Evolutionary conservation across 2,797 vertebrate genomes (phyloP).

Genomic region (Hybognathus amarus): DNA sequence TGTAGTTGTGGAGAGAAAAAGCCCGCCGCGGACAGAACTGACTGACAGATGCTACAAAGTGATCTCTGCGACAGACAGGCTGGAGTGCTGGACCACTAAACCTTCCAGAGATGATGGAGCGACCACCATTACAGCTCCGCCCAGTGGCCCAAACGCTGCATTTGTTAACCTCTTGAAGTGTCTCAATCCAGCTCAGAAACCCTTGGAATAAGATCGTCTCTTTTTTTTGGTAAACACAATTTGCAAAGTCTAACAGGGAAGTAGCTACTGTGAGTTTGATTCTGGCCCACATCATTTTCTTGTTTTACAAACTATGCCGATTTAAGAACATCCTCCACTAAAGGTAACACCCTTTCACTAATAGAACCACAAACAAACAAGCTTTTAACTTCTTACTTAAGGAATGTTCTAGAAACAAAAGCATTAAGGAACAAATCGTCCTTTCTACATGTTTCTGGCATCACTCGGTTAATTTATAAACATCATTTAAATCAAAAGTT

Average conservation of each 20-base stretch:
- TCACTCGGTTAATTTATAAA: background rate
- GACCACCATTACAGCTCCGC: background rate
- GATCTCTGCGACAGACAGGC: constrained; percentile 31
- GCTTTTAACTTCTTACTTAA: background rate
- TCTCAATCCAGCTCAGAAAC: background rate
- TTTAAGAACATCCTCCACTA: background rate
- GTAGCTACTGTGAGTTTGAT: background rate
- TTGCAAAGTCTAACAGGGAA: background rate
- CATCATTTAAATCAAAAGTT: background rate
- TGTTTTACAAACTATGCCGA: background rate
- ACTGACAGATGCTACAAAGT: constrained; percentile 46
- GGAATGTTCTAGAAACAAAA: background rate
- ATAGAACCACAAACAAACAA: background rate
- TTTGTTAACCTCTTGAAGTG: background rate
- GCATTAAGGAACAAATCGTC: background rate
- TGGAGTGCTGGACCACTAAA: background rate
- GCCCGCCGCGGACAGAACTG: constrained; percentile 21
- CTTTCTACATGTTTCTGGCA: background rate
- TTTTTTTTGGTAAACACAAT: too few species aligned
- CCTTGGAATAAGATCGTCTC: background rate
- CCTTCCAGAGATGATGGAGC: background rate
- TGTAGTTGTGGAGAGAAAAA: constrained; percentile 31
- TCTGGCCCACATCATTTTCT: background rate
- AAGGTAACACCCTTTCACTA: background rate
- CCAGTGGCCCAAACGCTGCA: background rate